A percentile compares a stretch with the other conserved stretches of the same genome.
These are phyloP conservation scores for Euthynnus affinis DNA, from an alignment of 2,797 vertebrate species.

Conservation along the genomic window DNA sequence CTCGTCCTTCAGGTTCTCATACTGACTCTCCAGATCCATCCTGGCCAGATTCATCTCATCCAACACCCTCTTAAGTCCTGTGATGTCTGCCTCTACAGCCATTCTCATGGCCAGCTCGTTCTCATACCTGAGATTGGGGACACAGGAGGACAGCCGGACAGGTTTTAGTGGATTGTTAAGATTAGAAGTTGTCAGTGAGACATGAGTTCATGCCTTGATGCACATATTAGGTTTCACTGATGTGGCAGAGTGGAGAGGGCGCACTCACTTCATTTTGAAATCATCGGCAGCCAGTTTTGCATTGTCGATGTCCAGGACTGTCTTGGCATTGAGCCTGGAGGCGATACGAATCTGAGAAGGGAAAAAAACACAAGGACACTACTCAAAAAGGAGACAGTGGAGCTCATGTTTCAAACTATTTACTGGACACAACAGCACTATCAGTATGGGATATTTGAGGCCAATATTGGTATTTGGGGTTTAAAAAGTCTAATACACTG, in stretches of 20 bases:
- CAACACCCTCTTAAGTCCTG: conserved; percentile 76
- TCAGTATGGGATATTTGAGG: not conserved
- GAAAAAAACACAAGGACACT: not conserved
- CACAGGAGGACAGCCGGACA: not conserved
- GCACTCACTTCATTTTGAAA: conserved; percentile 81
- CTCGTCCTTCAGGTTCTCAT: conserved; percentile 87
- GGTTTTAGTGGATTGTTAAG: not conserved
- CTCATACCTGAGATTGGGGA: conserved; percentile 70
- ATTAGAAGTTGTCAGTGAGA: conserved; percentile 28
- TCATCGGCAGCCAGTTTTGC: conserved; percentile 79
- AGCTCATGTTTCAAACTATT: not conserved
- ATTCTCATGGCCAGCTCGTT: conserved; percentile 81
- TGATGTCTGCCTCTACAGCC: conserved; percentile 84
- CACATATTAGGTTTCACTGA: conserved; percentile 30
- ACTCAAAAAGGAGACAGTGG: not conserved
- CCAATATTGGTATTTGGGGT: not conserved
- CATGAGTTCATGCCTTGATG: conserved; percentile 20
- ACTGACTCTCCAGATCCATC: conserved; percentile 86
- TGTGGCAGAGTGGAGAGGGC: not conserved
- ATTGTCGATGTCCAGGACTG: conserved; percentile 72
- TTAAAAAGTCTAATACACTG: not conserved
- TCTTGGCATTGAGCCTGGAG: conserved; percentile 69
- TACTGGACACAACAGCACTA: not conserved
- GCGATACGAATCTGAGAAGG: conserved; percentile 69
- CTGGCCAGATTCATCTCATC: conserved; percentile 84